Conservation (phyloP, 2,113 vertebrate species). For the Hipposideros armiger region DNA sequence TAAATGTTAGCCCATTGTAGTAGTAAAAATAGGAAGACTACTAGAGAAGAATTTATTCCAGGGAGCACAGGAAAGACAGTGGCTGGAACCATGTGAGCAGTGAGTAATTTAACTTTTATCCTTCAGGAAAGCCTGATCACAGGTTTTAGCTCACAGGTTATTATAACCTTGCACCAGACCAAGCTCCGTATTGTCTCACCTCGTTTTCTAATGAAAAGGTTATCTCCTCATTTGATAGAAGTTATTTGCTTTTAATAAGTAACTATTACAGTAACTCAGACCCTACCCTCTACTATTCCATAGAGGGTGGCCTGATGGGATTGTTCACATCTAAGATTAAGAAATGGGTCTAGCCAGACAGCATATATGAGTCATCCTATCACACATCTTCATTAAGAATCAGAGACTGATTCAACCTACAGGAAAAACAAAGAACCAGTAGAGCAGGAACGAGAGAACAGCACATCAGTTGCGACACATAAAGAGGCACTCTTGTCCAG, state of each 20-base stretch:
- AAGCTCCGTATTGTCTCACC: not conserved
- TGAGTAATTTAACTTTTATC: not conserved
- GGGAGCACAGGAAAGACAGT: not conserved
- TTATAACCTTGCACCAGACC: not conserved
- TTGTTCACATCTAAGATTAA: not conserved
- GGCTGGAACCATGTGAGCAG: not conserved
- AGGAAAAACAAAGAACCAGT: conserved; percentile 25
- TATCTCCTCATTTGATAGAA: not conserved
- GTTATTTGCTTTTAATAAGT: not conserved
- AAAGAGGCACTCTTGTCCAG: not conserved
- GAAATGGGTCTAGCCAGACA: not conserved
- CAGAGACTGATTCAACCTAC: not conserved
- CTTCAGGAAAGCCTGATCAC: not conserved
- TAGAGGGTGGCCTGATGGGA: not conserved
- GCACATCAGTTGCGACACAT: not conserved
- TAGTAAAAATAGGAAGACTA: not conserved
- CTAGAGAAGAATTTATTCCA: not conserved
- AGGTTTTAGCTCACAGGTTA: not conserved
- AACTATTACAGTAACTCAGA: not conserved
- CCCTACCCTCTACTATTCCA: not conserved
- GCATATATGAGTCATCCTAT: not conserved
- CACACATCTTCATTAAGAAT: not conserved
- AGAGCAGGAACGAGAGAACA: conserved; percentile 1
- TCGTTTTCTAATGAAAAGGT: not conserved
- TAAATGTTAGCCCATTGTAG: not conserved